These are phyloP conservation scores for Calycopis cecrops DNA, from an alignment of 1,140 invertebrate genomes.

Conservation along the genomic window DNA sequence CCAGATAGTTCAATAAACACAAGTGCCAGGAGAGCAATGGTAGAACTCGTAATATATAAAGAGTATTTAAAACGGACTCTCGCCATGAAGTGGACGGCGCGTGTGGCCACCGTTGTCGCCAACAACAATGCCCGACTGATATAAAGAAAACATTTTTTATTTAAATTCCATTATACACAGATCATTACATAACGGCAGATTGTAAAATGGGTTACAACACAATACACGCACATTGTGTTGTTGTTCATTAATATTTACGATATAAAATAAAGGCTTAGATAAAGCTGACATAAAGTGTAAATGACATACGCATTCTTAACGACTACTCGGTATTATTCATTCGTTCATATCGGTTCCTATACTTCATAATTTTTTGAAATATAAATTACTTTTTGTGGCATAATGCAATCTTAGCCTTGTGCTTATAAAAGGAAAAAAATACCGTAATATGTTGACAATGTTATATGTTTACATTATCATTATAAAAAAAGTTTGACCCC, in stretches of 20 bases:
- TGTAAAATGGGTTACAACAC: constrained; percentile 28
- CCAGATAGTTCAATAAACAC: no score
- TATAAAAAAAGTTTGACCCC: constrained; percentile 2
- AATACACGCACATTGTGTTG: constrained; percentile 19
- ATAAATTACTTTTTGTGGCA: background rate
- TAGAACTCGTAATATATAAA: constrained; percentile 49
- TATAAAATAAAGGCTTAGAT: constrained; percentile 21
- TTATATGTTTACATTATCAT: constrained; percentile 7
- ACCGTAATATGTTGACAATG: background rate
- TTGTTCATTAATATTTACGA: constrained; percentile 20
- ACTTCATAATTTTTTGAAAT: constrained; percentile 7
- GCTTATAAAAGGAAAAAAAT: no score
- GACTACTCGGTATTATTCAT: constrained; percentile 2
- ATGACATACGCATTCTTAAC: constrained; percentile 9
- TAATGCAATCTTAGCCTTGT: no score
- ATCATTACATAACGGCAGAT: constrained; percentile 47
- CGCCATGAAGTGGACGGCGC: constrained; percentile 55
- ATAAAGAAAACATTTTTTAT: constrained; percentile 74
- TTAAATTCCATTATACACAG: constrained; percentile 60
- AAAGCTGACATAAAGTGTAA: constrained; percentile 14
- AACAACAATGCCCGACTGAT: constrained; percentile 65
- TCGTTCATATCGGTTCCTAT: constrained; percentile 1
- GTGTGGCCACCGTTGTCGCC: constrained; percentile 67
- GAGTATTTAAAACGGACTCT: constrained; percentile 26
- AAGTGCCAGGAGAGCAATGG: constrained; percentile 6